Evolutionary conservation across 2,888 invertebrate genomes (phyloP), one percentile per base, ranked within the genome.

Genomic region (Ennomos fuscantarius): DNA sequence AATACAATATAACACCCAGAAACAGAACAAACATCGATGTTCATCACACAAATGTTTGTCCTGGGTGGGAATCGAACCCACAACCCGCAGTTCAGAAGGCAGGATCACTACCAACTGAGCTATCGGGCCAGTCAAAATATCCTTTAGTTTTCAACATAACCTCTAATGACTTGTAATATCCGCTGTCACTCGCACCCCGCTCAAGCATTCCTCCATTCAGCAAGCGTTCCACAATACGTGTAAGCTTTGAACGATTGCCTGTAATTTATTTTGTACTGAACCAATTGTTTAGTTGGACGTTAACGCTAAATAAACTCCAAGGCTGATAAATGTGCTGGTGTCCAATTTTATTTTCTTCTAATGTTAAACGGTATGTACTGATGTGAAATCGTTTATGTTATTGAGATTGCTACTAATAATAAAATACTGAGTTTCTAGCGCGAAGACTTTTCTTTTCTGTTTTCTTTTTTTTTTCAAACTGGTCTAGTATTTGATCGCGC

Each of bases 191-290:
- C 32, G n/a, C 60, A 37, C 60, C 62, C 34, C 15, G 52, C 65
- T 51, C 47, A 63, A 42, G 60, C 66, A 68, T 68, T 68, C 64
- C 63, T 63, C 68, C 66, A 67, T 70, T 63, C 65, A 65, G 57
- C 63, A 46, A 58, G 42, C 55, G 66, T 63, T 57, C 55, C 45
- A 59, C 59, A 65, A 61, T 65, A 66, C 65, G 66, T 66, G 63
- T 59, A 46, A 62, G 62, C 68, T 73, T 72, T 79, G 80, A 81
- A 69, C 70, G 76, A 81, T 78, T 59, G 69, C 64, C 66, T 40
- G 69, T 76, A 76, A 78, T 82, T 83, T 82, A 73, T 82, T 77
- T 71, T 72, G 74, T 70, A 61, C 72, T 69, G 69, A 77, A 75
- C 74, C 81, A 79, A 80, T 82, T 81, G 80, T 77, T 74, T 65